Evolutionary conservation across 53 echinoderm and acorn worm species (phyloP).

Genomic region (Paracentrotus lividus): DNA sequence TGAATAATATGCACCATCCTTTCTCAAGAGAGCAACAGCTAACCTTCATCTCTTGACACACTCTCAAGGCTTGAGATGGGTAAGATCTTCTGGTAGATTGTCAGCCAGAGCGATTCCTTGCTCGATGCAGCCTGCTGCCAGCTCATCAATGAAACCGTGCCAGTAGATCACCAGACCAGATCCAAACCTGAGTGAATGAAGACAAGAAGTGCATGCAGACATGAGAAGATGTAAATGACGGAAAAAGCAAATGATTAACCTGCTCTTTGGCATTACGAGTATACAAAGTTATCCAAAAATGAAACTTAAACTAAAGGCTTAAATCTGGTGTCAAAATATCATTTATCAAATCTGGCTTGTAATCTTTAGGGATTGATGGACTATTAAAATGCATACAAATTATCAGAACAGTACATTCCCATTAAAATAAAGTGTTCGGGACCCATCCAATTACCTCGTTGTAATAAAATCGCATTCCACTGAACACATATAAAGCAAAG

Average conservation of each 20-base stretch:
- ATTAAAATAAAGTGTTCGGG: too few relatives aligned
- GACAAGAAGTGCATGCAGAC: background rate
- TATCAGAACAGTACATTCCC: too few relatives aligned
- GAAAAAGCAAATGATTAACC: background rate
- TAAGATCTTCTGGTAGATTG: slow-evolving; percentile 77
- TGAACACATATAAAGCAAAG: too few relatives aligned
- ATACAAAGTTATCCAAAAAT: background rate
- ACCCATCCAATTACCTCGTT: too few relatives aligned
- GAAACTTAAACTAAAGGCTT: background rate
- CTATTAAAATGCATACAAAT: too few relatives aligned
- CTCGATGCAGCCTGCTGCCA: slow-evolving; percentile 79
- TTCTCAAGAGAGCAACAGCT: background rate
- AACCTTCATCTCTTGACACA: background rate
- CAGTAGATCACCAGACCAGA: slow-evolving; percentile 98
- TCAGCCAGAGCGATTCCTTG: slow-evolving; percentile 90
- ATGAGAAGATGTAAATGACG: too few relatives aligned
- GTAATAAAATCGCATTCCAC: too few relatives aligned
- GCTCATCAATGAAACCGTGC: slow-evolving; percentile 95
- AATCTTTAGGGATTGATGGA: too few relatives aligned
- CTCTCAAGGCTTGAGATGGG: slow-evolving; percentile 43
- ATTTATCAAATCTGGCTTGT: too few relatives aligned
- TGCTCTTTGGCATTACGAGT: background rate
- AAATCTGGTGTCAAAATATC: too few relatives aligned
- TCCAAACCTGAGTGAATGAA: slow-evolving; percentile 79
- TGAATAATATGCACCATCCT: background rate